Evolutionary conservation across 2,113 vertebrate genomes (phyloP), one percentile per base, ranked within the genome.

Genomic region (Cynocephalus volans): DNA sequence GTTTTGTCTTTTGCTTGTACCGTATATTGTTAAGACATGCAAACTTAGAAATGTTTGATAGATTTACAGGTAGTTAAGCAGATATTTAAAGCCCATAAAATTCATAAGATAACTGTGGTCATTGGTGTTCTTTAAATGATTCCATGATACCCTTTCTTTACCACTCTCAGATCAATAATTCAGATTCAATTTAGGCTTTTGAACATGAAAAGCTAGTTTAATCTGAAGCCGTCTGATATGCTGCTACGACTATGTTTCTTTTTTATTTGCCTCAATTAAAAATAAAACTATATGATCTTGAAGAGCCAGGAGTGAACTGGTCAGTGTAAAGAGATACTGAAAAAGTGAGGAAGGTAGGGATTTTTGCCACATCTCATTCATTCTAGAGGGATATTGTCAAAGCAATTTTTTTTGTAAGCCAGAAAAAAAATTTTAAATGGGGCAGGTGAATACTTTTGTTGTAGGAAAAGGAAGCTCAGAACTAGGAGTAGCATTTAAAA

Each of bases 1-100:
- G 60, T 36, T 84, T 60, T 88, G 12, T 79, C 19, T 88, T 90
- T 95, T 77, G 75, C 52, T 95, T 75, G 12, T 12, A 50, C 36
- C 28, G 10, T n/a, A 26, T 36, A n/a, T 56, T 41, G 26, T 48
- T 41, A 72, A 90, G 76, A 58, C 14, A 2, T n/a, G 19, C 33
- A 48, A 26, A 9, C 23, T 93, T 79, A 72, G 48, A 76, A 60
- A 70, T 31, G 21, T 50, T 18, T 58, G 75, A 7, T 70, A 50
- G 75, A 62, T 45, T 81, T 77, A 84, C 13, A 73, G 13, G 28
- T 69, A 67, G 50, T 31, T 36, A 50, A 64, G 87, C 24, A 84
- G 58, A 67, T 76, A 67, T 75, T 75, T 90, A 79, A 65, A 56
- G 52, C 15, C 28, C 24, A 6, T 67, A 17, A 31, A 65, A 41